phyloP scores from a whole-genome alignment of 2,888 invertebrate genomes.

The Philopedon plagiatum region DNA sequence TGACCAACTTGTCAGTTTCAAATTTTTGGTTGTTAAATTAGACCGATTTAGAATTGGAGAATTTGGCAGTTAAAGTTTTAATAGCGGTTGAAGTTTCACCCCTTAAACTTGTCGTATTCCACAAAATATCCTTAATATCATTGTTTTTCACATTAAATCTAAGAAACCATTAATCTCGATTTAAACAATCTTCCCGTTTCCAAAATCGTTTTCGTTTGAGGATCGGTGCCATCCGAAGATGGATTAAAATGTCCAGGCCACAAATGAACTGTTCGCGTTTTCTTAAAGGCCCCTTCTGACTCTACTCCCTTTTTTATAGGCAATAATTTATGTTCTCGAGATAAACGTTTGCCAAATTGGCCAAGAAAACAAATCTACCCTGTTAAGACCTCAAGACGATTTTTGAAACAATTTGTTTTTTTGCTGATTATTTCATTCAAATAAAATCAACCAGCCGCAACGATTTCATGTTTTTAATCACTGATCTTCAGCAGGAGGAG shows the following conservation, averaged over 20 bases:
- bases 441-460: too few relatives aligned
- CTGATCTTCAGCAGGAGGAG: too few relatives aligned
- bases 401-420: conserved; percentile 5
- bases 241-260: conserved; percentile 41
- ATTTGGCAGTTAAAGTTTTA: too few relatives aligned
- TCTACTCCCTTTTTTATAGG: neutral
- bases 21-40: too few relatives aligned
- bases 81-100: too few relatives aligned
- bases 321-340: conserved; percentile 20
- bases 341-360: conserved; percentile 16
- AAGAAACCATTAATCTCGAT: conserved; percentile 37
- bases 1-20: too few relatives aligned
- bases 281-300: conserved; percentile 10
- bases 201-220: conserved; percentile 16
- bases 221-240: conserved; percentile 37
- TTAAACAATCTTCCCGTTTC: conserved; percentile 16
- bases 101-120: neutral
- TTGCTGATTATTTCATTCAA: too few relatives aligned
- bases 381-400: conserved; percentile 1
- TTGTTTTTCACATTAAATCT: conserved; percentile 14
- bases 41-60: too few relatives aligned
- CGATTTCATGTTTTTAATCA: too few relatives aligned
- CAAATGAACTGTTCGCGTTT: conserved; percentile 37
- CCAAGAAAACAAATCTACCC: conserved; percentile 5
- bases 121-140: neutral